These are phyloP conservation scores for Ictalurus furcatus DNA, from an alignment of 2,113 vertebrate species.

Conservation along the genomic window DNA sequence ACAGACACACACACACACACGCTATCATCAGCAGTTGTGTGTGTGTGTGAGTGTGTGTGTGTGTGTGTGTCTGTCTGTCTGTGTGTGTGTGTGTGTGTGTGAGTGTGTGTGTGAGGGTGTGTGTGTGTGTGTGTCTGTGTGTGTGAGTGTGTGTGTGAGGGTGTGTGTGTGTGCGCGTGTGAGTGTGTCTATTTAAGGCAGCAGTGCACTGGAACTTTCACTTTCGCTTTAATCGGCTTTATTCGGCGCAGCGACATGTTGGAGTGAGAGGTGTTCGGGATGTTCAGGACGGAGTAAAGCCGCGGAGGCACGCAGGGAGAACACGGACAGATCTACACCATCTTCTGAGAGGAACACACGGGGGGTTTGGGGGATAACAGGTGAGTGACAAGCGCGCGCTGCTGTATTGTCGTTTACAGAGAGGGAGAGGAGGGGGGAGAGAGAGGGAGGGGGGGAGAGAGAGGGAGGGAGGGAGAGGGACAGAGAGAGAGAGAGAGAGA, in stretches of 20 bases:
- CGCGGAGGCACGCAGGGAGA: not conserved
- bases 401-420: not conserved
- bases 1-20: too few species aligned
- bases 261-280: not conserved
- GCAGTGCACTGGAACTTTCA: not conserved
- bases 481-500: not conserved
- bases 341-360: not conserved
- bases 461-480: not conserved
- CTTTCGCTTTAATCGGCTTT: constrained; percentile 7
- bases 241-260: not conserved
- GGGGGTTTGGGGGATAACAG: not conserved
- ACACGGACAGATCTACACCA: not conserved
- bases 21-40: too few species aligned
- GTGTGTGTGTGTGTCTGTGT: not conserved
- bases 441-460: not conserved
- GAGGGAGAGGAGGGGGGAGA: not conserved
- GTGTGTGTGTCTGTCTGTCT: not conserved
- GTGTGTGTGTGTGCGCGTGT: not conserved
- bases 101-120: not conserved
- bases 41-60: not conserved
- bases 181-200: constrained; percentile 11
- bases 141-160: not conserved
- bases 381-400: not conserved
- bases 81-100: not conserved
- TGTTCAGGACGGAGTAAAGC: not conserved